A percentile compares a stretch with the other conserved stretches of the same genome.
These are phyloP conservation scores for Aphrophora alni DNA, from an alignment of 2,888 invertebrate species.

Conservation along the genomic window DNA sequence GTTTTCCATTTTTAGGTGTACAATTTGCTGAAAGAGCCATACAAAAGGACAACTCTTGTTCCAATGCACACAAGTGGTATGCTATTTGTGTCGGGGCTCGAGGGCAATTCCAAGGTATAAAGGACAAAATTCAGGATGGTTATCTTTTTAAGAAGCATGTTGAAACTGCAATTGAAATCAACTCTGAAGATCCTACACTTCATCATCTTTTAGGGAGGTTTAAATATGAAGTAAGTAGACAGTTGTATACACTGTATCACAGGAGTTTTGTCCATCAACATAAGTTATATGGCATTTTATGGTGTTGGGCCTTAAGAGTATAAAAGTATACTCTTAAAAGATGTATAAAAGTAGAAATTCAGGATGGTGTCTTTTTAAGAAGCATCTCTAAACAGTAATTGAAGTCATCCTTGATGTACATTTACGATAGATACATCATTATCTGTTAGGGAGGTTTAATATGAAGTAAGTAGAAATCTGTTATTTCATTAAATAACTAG, in stretches of 20 bases:
- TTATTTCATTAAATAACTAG: too few relatives aligned
- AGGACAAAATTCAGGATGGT: slow-evolving; percentile 71
- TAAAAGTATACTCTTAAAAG: too few relatives aligned
- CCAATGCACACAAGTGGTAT: slow-evolving; percentile 75
- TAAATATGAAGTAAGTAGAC: slow-evolving; percentile 64
- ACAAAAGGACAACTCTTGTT: slow-evolving; percentile 59
- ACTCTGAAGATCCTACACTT: slow-evolving; percentile 66
- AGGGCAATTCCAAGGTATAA: slow-evolving; percentile 65
- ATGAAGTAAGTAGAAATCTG: too few relatives aligned
- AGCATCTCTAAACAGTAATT: too few relatives aligned
- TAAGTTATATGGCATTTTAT: too few relatives aligned
- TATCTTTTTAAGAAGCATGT: slow-evolving; percentile 71
- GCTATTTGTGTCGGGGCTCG: slow-evolving; percentile 71
- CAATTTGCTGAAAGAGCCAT: slow-evolving; percentile 64
- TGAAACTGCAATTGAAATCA: slow-evolving; percentile 66
- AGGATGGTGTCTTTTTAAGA: too few relatives aligned
- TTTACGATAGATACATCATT: too few relatives aligned
- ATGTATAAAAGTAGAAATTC: too few relatives aligned
- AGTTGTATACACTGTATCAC: neutral
- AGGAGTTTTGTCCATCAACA: neutral
- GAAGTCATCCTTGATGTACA: too few relatives aligned
- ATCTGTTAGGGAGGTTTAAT: too few relatives aligned
- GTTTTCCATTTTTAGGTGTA: slow-evolving; percentile 58
- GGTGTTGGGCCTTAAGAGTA: too few relatives aligned
- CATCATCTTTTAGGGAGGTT: slow-evolving; percentile 75